A percentile compares a stretch with the other conserved stretches of the same genome.
phyloP scores from a whole-genome alignment of 2,888 invertebrate species.

The Sinohyriopsis cumingii region DNA sequence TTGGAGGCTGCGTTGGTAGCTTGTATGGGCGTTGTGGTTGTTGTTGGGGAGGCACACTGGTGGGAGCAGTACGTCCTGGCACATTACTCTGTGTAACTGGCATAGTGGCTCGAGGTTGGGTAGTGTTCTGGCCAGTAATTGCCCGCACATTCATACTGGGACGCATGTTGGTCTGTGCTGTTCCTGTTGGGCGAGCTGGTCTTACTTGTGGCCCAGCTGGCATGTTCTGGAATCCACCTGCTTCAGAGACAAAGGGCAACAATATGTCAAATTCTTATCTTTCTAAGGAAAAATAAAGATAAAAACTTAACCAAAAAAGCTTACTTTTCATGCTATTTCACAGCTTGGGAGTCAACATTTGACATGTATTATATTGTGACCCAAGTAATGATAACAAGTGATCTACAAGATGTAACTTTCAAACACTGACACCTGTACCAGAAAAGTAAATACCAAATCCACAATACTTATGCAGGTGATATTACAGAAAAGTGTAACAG shows the following conservation, averaged over 20 bases:
- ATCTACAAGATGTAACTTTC: too few species aligned
- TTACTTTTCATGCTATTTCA: too few species aligned
- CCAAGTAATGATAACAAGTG: too few species aligned
- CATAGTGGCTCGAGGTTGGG: slow-evolving; percentile 79
- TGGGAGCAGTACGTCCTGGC: slow-evolving; percentile 20
- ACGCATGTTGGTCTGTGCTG: slow-evolving; percentile 24
- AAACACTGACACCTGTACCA: too few species aligned
- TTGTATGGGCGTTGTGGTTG: slow-evolving; percentile 41
- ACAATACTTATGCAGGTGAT: too few species aligned
- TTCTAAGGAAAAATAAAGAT: too few species aligned
- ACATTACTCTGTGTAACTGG: slow-evolving; percentile 30
- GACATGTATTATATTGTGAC: too few species aligned
- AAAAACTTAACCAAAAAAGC: too few species aligned
- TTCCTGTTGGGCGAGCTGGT: slow-evolving; percentile 44
- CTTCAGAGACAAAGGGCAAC: background rate
- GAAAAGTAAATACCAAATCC: too few species aligned
- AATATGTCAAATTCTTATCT: too few species aligned
- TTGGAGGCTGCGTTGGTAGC: slow-evolving; percentile 12
- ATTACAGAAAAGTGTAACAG: too few species aligned
- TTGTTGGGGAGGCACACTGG: slow-evolving; percentile 28
- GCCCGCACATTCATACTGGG: slow-evolving; percentile 79
- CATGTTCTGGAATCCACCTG: slow-evolving; percentile 51
- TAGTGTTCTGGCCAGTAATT: slow-evolving; percentile 79
- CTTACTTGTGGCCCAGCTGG: slow-evolving; percentile 30
- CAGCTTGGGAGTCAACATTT: too few species aligned